Conservation (phyloP, 2,113 vertebrate genomes). For the Pterocles gutturalis region DNA sequence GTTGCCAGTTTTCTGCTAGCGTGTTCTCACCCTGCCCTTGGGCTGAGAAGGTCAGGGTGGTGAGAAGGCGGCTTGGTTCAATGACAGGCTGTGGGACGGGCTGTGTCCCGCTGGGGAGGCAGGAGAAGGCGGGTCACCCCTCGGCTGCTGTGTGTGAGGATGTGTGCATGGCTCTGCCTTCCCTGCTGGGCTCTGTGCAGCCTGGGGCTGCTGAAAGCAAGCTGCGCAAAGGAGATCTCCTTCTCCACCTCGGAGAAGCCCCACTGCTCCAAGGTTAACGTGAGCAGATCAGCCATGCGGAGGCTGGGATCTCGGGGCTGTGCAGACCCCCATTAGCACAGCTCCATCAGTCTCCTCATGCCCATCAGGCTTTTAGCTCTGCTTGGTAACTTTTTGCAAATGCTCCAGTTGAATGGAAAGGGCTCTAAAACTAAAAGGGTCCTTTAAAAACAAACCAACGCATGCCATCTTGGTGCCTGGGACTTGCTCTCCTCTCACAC, state of each 20-base stretch:
- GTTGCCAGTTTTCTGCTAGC: background rate
- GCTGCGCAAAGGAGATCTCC: background rate
- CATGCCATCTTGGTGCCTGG: background rate
- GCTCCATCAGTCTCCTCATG: background rate
- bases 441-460: background rate
- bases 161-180: background rate
- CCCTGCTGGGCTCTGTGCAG: background rate
- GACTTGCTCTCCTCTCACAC: background rate
- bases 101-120: background rate
- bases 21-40: background rate
- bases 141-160: background rate
- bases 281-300: background rate
- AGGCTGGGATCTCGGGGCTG: background rate
- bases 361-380: background rate
- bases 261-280: background rate
- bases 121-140: background rate
- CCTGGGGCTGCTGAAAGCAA: background rate
- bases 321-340: background rate
- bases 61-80: background rate
- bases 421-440: background rate
- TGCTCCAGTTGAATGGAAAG: background rate
- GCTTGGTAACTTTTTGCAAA: background rate
- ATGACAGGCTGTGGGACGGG: background rate
- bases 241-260: background rate
- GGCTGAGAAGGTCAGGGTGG: background rate